These are phyloP conservation scores for Sarcophaga rosellei DNA, from an alignment of 2,888 invertebrate species.

Conservation along the genomic window DNA sequence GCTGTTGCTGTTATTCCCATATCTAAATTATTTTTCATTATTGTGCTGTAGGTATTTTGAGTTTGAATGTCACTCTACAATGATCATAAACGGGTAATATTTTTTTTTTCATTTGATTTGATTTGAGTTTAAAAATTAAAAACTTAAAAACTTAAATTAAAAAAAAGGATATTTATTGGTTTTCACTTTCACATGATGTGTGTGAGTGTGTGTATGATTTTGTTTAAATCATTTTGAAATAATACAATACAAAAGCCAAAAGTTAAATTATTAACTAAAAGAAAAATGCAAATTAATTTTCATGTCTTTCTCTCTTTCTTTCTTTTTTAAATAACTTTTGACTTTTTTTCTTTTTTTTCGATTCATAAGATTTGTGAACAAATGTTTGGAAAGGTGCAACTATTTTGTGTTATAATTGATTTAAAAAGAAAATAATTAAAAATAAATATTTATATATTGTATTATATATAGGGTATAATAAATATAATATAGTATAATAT, in stretches of 20 bases:
- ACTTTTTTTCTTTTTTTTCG: conserved; percentile 20
- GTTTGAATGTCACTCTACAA: conserved; percentile 78
- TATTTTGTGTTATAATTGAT: conserved; percentile 21
- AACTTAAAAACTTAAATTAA: conserved; percentile 23
- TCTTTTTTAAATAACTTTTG: conserved; percentile 50
- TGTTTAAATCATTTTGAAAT: conserved; percentile 14
- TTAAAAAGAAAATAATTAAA: too few species aligned
- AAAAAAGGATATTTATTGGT: conserved; percentile 21
- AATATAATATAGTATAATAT: neutral
- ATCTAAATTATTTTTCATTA: conserved; percentile 55
- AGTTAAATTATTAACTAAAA: conserved; percentile 37
- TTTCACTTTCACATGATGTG: neutral
- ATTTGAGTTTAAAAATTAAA: conserved; percentile 31
- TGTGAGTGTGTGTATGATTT: neutral
- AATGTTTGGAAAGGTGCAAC: conserved; percentile 29
- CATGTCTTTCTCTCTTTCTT: neutral
- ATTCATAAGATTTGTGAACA: neutral
- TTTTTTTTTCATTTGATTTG: conserved; percentile 52
- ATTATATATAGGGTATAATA: too few species aligned
- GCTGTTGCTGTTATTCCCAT: conserved; percentile 72
- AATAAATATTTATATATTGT: too few species aligned
- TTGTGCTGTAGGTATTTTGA: conserved; percentile 74
- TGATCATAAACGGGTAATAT: conserved; percentile 74
- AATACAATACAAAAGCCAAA: conserved; percentile 45
- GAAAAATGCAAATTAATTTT: neutral